phyloP scores from a whole-genome alignment of 1,140 invertebrate genomes.

The Callitettix versicolor region DNA sequence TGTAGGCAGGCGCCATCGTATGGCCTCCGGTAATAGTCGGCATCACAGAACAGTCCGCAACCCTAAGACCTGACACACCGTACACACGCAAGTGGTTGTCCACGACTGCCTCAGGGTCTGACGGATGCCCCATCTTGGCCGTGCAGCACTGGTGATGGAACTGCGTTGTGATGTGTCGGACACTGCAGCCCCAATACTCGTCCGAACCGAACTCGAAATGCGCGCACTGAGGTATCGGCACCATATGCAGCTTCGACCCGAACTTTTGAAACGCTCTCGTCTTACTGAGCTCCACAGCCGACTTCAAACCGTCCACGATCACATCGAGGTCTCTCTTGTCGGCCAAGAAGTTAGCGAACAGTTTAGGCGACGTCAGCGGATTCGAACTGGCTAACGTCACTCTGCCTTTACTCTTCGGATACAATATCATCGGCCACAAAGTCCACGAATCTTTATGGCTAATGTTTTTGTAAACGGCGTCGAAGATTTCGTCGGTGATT shows the following conservation, averaged over 20 bases:
- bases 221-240: conserved; percentile 47
- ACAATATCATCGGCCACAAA: conserved; percentile 47
- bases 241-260: conserved; percentile 23
- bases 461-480: conserved; percentile 24
- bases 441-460: conserved; percentile 44
- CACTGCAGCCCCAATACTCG: conserved; percentile 63
- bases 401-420: conserved; percentile 45
- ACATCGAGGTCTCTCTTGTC: conserved; percentile 29
- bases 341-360: conserved; percentile 53
- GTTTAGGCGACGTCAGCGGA: conserved; percentile 47
- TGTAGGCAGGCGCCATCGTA: conserved; percentile 58
- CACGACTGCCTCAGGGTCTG: conserved; percentile 44
- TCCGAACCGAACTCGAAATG: conserved; percentile 43
- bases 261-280: conserved; percentile 30
- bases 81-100: conserved; percentile 50
- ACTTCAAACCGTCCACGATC: conserved; percentile 21
- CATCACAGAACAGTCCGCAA: conserved; percentile 67
- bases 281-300: conserved; percentile 25
- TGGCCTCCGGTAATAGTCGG: conserved; percentile 59
- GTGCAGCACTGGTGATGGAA: conserved; percentile 49
- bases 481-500: conserved; percentile 21
- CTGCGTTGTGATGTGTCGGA: conserved; percentile 46
- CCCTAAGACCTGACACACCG: conserved; percentile 53
- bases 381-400: conserved; percentile 42
- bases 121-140: conserved; percentile 52